Evolutionary conservation across 2,888 invertebrate genomes (phyloP), one percentile per base, ranked within the genome.

Genomic region (Heterodera filipjevi): DNA sequence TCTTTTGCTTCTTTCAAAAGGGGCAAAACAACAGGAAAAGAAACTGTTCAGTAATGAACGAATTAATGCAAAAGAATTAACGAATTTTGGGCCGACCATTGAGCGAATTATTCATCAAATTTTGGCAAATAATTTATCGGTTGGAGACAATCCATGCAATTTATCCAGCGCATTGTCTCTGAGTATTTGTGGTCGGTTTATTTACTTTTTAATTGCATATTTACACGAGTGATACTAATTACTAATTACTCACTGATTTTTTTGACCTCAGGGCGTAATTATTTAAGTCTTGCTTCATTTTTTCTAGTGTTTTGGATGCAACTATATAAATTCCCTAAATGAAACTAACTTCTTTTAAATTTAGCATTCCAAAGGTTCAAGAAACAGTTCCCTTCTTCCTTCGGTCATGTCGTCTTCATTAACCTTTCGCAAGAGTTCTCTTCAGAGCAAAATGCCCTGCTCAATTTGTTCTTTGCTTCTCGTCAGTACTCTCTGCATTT

Each of bases 381-480:
- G 22, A 71, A 71, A 30, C 83, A 77, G 32, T 33, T 71, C 8
- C 8, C 35, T 8, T 78, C 76, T 19, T 49, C 81, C 27, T 32
- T 71, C 39, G 82, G 82, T 12, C 74, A 80, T 12, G 75, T 82
- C 3, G 76, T 82, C 16, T 70, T 91, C 0, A 92, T 97, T 0
- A 95, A 96, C 0, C 95, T 95, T 22, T 94, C 95, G 89, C 93
- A 94, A 49, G 95, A 95, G 89, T 94, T 94, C 8, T 94, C 95
- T 0, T 94, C 94, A 0, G 97, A 98, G 89, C 98, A 99, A 88
- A 96, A 98, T 93, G 95, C 95, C 89, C 95, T 96, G 87, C 98
- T 98, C 96, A 98, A 98, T 90, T 94, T 95, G 2, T 96, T 98
- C 90, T 97, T 98, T 88, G 95, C 97, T 3, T 95, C 97, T 2